A percentile compares a stretch with the other conserved stretches of the same genome.
Evolutionary conservation across 2,888 invertebrate species (phyloP).

Genomic region (Neoitamus cyanurus): DNA sequence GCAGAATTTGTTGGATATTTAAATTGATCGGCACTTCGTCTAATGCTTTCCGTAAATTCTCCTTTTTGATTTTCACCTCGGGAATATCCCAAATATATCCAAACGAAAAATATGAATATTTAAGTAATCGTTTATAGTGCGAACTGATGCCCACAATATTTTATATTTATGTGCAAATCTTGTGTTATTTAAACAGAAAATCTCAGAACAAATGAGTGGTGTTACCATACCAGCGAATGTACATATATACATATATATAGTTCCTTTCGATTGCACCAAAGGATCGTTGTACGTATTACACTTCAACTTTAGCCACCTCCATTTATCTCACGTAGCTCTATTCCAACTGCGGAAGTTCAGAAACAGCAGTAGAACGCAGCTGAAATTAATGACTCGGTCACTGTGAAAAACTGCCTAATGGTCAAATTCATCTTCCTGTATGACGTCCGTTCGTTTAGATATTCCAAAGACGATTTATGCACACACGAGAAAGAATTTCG

Average conservation of each 20-base stretch:
- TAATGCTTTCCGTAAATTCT: neutral
- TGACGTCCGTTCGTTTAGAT: conserved; percentile 1
- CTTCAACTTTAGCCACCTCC: neutral
- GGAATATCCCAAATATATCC: neutral
- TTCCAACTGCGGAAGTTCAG: neutral
- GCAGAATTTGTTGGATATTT: neutral
- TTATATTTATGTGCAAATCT: neutral
- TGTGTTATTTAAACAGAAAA: neutral
- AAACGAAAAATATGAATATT: neutral
- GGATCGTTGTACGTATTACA: neutral
- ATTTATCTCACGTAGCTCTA: neutral
- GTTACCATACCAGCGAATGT: neutral
- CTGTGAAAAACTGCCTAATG: conserved; percentile 1
- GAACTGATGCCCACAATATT: neutral
- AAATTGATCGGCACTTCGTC: neutral
- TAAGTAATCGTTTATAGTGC: neutral
- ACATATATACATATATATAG: too few species aligned
- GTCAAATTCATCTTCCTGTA: neutral
- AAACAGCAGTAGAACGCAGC: neutral
- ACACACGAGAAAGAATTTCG: neutral
- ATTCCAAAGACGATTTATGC: neutral
- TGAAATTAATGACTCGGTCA: neutral
- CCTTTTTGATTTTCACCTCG: neutral
- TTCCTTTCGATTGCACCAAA: neutral
- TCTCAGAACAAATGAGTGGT: neutral